phyloP scores from a whole-genome alignment of 1,140 invertebrate species.

The Meteorus sp. region DNA sequence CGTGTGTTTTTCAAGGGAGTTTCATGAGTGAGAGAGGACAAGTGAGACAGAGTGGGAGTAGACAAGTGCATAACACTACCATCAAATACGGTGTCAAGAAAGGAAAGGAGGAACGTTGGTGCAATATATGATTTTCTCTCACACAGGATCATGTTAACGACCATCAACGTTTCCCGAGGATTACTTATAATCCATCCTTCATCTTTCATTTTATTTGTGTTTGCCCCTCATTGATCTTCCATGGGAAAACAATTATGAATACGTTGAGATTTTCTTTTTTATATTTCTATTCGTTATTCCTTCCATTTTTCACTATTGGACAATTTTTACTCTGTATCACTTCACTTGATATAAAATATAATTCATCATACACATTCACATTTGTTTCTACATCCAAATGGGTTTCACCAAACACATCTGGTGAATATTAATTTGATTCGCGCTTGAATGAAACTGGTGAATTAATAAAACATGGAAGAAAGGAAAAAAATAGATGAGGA shows the following conservation, averaged over 20 bases:
- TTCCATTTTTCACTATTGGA: not conserved
- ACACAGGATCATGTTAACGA: not conserved
- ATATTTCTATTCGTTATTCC: not conserved
- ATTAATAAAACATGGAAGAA: not conserved
- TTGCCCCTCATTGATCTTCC: too few relatives aligned
- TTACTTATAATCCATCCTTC: too few relatives aligned
- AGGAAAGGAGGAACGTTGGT: not conserved
- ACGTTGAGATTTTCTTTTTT: too few relatives aligned
- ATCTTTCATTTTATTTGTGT: too few relatives aligned
- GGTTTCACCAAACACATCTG: too few relatives aligned
- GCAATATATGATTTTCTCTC: not conserved
- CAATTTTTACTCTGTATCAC: too few relatives aligned
- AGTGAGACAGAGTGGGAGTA: too few relatives aligned
- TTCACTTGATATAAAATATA: too few relatives aligned
- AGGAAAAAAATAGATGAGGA: not conserved
- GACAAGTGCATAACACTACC: constrained; percentile 17
- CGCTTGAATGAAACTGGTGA: constrained; percentile 1
- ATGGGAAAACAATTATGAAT: too few relatives aligned
- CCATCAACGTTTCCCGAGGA: not conserved
- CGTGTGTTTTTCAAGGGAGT: constrained; percentile 17
- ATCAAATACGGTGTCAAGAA: not conserved
- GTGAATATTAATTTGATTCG: constrained; percentile 2
- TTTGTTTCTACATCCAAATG: too few relatives aligned
- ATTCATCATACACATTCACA: too few relatives aligned
- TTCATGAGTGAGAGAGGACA: not conserved